A percentile compares a stretch with the other conserved stretches of the same genome.
phyloP scores from a whole-genome alignment of 2,797 vertebrate species.

The Kryptopterus vitreolus region DNA sequence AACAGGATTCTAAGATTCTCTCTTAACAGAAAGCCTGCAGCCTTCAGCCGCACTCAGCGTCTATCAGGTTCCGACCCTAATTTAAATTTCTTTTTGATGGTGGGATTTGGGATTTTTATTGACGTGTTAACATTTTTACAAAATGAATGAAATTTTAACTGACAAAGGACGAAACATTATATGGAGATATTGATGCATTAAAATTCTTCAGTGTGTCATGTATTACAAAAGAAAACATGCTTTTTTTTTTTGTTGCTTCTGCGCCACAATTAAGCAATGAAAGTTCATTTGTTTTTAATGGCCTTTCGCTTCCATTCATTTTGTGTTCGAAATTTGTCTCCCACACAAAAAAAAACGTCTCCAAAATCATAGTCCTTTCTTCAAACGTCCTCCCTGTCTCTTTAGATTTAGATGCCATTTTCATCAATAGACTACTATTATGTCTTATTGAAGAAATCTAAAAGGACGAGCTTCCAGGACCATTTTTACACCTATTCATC shows the following conservation, averaged over 20 bases:
- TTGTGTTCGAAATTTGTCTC: not conserved
- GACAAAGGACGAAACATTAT: no score
- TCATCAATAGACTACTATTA: not conserved
- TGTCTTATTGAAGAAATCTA: not conserved
- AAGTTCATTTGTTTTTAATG: not conserved
- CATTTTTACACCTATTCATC: not conserved
- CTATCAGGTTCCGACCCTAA: slow-evolving; percentile 7
- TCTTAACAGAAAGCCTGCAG: not conserved
- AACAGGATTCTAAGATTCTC: not conserved
- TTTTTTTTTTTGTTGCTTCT: not conserved
- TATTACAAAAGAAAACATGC: not conserved
- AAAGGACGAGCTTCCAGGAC: not conserved
- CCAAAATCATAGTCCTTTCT: no score
- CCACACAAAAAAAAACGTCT: not conserved
- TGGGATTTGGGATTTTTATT: not conserved
- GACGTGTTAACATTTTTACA: not conserved
- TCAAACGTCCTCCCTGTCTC: not conserved
- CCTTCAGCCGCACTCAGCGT: not conserved
- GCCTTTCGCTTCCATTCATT: not conserved
- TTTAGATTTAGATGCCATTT: not conserved
- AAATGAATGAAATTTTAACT: not conserved
- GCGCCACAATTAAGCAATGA: not conserved
- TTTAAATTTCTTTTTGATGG: not conserved
- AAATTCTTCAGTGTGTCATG: not conserved
- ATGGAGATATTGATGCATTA: not conserved